These are phyloP conservation scores for Tridacna gigas DNA, from an alignment of 2,888 invertebrate species.

Conservation along the genomic window DNA sequence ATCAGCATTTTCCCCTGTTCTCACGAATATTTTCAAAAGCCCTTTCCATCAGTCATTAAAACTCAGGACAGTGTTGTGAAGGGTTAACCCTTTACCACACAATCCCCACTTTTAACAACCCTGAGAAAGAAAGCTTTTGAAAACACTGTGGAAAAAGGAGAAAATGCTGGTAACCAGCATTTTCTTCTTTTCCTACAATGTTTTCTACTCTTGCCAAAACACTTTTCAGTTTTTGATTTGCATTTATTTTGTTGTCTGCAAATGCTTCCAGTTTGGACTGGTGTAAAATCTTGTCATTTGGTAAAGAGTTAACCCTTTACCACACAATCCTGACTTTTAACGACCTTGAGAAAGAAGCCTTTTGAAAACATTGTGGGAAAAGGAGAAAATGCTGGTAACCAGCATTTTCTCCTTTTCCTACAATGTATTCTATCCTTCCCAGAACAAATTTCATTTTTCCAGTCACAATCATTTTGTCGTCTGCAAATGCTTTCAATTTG, in stretches of 20 bases:
- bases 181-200: background rate
- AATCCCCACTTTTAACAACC: too few relatives aligned
- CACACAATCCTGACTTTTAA: background rate
- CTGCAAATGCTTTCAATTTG: too few relatives aligned
- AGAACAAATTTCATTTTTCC: too few relatives aligned
- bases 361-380: background rate
- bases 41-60: too few relatives aligned
- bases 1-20: too few relatives aligned
- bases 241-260: background rate
- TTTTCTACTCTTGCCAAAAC: background rate
- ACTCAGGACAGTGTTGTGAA: too few relatives aligned
- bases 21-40: too few relatives aligned
- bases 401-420: background rate
- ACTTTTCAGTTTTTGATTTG: background rate
- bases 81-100: too few relatives aligned
- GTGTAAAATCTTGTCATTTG: background rate
- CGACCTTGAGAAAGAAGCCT: background rate
- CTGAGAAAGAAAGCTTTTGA: too few relatives aligned
- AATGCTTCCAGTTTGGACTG: background rate
- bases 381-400: background rate
- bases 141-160: too few relatives aligned
- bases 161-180: background rate
- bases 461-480: too few relatives aligned
- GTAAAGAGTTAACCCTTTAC: background rate
- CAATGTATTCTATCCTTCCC: background rate